Conservation (phyloP, 1,140 invertebrate species). For the Dreissena rostriformis region DNA sequence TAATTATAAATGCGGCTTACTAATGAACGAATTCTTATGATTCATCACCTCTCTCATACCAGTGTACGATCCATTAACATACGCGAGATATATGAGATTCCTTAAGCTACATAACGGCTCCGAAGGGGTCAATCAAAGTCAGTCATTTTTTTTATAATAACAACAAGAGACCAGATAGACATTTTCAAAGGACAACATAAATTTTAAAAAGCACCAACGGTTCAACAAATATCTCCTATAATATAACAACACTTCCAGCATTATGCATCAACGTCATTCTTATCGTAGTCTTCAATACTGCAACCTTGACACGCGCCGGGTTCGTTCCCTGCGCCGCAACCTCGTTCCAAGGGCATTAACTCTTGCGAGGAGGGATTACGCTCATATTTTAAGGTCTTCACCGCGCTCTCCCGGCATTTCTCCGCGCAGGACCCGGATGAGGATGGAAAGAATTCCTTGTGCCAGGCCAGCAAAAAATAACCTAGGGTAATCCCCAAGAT, state of each 20-base stretch:
- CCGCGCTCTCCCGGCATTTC: slow-evolving; percentile 6
- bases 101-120: too few relatives aligned
- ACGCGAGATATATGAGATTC: too few relatives aligned
- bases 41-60: too few relatives aligned
- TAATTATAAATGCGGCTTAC: too few relatives aligned
- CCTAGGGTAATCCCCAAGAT: slow-evolving; percentile 73
- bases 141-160: too few relatives aligned
- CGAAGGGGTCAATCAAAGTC: too few relatives aligned
- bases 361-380: slow-evolving; percentile 49
- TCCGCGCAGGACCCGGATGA: background rate
- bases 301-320: background rate
- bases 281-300: slow-evolving; percentile 22
- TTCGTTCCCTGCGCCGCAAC: background rate
- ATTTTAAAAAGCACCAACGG: too few relatives aligned
- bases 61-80: too few relatives aligned
- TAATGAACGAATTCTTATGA: too few relatives aligned
- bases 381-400: slow-evolving; percentile 43
- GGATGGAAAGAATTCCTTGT: slow-evolving; percentile 53
- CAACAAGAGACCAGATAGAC: too few relatives aligned
- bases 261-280: slow-evolving; percentile 17
- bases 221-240: too few relatives aligned
- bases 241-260: background rate
- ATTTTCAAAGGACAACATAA: too few relatives aligned
- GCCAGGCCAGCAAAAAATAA: slow-evolving; percentile 77
- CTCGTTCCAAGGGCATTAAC: slow-evolving; percentile 58